Conservation (phyloP, 2,888 invertebrate genomes). For the Agrilus mali region DNA sequence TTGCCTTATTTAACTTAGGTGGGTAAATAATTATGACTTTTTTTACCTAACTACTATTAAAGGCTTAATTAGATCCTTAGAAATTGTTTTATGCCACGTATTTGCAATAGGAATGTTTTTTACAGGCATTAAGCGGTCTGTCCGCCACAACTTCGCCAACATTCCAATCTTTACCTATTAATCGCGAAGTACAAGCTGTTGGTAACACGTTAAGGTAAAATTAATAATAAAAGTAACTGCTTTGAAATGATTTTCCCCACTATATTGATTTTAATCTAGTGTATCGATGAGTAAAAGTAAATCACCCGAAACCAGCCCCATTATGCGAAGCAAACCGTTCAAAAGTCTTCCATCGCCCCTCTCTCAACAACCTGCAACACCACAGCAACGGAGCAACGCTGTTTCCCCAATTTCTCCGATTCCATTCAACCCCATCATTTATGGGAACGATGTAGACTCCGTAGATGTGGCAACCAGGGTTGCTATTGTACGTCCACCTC, state of each 20-base stretch:
- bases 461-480: slow-evolving; percentile 97
- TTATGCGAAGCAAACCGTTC: slow-evolving; percentile 12
- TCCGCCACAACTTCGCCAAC: no score
- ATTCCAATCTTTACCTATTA: no score
- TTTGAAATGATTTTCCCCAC: background rate
- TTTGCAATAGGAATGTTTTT: no score
- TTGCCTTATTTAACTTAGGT: no score
- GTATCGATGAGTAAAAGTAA: slow-evolving; percentile 12
- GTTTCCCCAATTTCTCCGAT: slow-evolving; percentile 44
- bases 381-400: slow-evolving; percentile 36
- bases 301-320: slow-evolving; percentile 21
- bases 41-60: no score
- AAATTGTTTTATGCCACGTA: no score
- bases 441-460: slow-evolving; percentile 90
- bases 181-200: background rate
- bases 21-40: no score
- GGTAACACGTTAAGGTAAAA: background rate
- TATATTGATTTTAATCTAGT: background rate
- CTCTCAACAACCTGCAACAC: slow-evolving; percentile 20
- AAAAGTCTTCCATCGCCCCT: slow-evolving; percentile 11
- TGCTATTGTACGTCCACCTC: slow-evolving; percentile 63
- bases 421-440: slow-evolving; percentile 75
- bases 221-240: background rate
- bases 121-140: no score
- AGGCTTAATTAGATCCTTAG: no score